phyloP scores from a whole-genome alignment of 2,113 vertebrate genomes.

The Hipposideros armiger region DNA sequence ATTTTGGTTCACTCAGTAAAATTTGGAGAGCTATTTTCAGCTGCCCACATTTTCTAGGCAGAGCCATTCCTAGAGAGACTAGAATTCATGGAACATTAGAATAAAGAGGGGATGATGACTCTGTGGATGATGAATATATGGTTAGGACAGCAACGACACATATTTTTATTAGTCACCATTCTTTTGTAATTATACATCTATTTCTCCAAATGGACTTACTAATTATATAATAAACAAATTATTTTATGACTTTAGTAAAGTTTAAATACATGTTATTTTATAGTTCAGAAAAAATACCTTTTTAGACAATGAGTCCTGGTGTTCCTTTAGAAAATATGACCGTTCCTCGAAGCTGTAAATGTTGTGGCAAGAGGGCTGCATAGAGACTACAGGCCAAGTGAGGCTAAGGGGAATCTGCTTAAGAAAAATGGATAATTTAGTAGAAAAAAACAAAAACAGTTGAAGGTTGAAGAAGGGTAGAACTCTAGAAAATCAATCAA shows the following conservation, averaged over 20 bases:
- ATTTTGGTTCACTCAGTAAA: neutral
- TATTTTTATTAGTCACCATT: neutral
- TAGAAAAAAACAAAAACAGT: neutral
- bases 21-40: neutral
- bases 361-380: neutral
- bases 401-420: neutral
- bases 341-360: neutral
- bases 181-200: neutral
- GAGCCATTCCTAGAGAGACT: neutral
- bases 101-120: neutral
- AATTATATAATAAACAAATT: neutral
- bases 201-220: neutral
- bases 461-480: neutral
- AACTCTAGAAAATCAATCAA: neutral
- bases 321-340: neutral
- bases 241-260: neutral
- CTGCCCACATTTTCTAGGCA: neutral
- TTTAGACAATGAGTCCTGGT: neutral
- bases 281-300: neutral
- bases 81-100: neutral
- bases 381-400: neutral
- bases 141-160: neutral
- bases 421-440: neutral
- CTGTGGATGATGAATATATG: neutral
- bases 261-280: constrained; percentile 39